Evolutionary conservation across 2,888 invertebrate genomes (phyloP).

Genomic region (Nephrocerus scutellatus): DNA sequence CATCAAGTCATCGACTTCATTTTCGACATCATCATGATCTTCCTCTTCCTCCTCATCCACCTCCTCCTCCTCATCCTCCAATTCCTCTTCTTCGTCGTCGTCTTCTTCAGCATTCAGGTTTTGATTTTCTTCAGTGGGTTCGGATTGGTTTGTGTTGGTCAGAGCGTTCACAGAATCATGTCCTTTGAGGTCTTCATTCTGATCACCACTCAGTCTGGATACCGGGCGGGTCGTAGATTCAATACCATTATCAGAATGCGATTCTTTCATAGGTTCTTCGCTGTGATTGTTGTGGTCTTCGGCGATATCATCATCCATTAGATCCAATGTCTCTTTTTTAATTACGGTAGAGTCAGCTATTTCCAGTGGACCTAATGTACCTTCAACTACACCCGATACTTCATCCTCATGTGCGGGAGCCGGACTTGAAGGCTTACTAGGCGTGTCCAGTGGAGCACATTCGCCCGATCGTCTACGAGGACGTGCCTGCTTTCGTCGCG

Average conservation of each 20-base stretch:
- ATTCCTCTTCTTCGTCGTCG: slow-evolving; percentile 22
- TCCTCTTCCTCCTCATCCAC: slow-evolving; percentile 27
- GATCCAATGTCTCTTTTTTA: slow-evolving; percentile 47
- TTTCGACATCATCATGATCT: slow-evolving; percentile 38
- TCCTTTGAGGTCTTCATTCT: slow-evolving; percentile 51
- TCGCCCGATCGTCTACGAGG: slow-evolving; percentile 80
- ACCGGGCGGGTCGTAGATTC: no score
- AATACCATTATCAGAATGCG: no score
- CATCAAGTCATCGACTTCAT: background rate
- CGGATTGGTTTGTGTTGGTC: slow-evolving; percentile 22
- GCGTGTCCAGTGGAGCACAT: slow-evolving; percentile 56
- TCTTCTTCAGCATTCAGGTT: slow-evolving; percentile 18
- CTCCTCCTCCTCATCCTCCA: slow-evolving; percentile 28
- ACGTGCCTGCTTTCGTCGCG: slow-evolving; percentile 77
- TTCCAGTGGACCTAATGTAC: slow-evolving; percentile 4
- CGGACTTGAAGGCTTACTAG: slow-evolving; percentile 39
- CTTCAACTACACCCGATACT: slow-evolving; percentile 1
- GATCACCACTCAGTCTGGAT: no score
- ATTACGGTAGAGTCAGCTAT: slow-evolving; percentile 37
- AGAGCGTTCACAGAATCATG: no score
- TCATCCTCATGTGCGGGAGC: slow-evolving; percentile 7
- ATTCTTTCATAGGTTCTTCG: no score
- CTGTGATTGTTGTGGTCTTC: slow-evolving; percentile 3
- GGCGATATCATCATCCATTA: slow-evolving; percentile 33
- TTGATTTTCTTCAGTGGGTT: slow-evolving; percentile 13